phyloP scores from a whole-genome alignment of 2,113 vertebrate genomes.

The Salvelinus fontinalis region DNA sequence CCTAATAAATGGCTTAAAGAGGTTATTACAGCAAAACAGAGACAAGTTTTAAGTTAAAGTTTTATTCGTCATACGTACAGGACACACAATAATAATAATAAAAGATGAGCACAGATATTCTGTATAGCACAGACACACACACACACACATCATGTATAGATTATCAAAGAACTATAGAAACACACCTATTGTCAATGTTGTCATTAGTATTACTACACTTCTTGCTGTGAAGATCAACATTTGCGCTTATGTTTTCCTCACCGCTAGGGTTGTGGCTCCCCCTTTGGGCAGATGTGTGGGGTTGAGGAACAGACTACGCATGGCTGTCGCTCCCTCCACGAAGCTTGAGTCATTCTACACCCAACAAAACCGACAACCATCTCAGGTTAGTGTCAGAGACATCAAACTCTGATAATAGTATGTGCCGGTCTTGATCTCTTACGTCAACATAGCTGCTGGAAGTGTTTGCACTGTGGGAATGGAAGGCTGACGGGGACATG shows the following conservation, averaged over 20 bases:
- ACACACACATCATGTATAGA: too few relatives aligned
- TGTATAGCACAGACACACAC: too few relatives aligned
- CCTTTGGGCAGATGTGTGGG: conserved; percentile 80
- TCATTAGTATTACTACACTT: not conserved
- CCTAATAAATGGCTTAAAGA: conserved; percentile 9
- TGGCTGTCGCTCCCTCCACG: conserved; percentile 61
- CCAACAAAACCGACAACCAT: conserved; percentile 59
- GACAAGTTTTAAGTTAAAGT: too few relatives aligned
- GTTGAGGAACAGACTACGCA: conserved; percentile 72
- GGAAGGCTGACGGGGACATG: too few relatives aligned
- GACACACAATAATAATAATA: too few relatives aligned
- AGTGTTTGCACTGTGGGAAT: not conserved
- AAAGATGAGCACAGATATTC: too few relatives aligned
- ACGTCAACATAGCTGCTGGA: not conserved
- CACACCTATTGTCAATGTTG: not conserved
- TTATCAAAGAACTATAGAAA: not conserved
- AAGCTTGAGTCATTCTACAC: conserved; percentile 81
- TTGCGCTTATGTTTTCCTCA: conserved; percentile 20
- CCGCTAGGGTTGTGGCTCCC: conserved; percentile 73
- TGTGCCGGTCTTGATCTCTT: not conserved
- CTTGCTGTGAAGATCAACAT: not conserved
- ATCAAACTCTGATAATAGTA: not conserved
- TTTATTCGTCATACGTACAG: too few relatives aligned
- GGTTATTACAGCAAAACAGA: not conserved
- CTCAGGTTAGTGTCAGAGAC: conserved; percentile 64